Evolutionary conservation across 2,797 vertebrate species (phyloP).

Genomic region (Alauda arvensis): DNA sequence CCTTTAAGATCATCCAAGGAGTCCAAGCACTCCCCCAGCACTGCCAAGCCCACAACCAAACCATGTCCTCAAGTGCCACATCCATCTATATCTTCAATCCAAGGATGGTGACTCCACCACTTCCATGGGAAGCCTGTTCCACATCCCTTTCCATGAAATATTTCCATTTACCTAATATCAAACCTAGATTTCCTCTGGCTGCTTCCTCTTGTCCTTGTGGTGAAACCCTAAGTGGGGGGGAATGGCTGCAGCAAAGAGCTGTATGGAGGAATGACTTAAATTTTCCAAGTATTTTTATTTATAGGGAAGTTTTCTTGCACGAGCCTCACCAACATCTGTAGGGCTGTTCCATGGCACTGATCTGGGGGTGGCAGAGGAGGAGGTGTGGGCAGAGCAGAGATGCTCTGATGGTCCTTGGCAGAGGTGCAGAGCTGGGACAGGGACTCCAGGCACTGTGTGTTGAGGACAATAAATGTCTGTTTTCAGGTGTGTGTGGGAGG

Average conservation of each 20-base stretch:
- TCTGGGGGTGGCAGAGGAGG: not conserved
- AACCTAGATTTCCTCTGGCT: not conserved
- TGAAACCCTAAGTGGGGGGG: not conserved
- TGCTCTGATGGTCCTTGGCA: fast-evolving
- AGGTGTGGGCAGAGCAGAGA: not conserved
- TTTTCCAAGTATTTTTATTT: not conserved
- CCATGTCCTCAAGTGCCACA: not conserved
- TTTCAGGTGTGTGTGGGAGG: not conserved
- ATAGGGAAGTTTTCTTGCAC: fast-evolving
- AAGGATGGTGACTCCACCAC: not conserved
- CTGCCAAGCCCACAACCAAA: not conserved
- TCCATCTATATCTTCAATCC: not conserved
- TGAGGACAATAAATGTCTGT: fast-evolving
- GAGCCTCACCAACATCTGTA: fast-evolving
- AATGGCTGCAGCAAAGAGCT: not conserved
- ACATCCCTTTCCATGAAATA: not conserved
- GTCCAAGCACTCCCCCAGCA: not conserved
- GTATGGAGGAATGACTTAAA: fast-evolving
- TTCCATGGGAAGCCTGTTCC: not conserved
- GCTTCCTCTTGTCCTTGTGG: not conserved
- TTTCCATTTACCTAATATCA: not conserved
- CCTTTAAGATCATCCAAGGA: not conserved
- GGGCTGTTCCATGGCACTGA: fast-evolving
- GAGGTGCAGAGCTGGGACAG: not conserved
- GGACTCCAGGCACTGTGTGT: fast-evolving